A percentile compares a stretch with the other conserved stretches of the same genome.
These are phyloP conservation scores for Perca schrenkii DNA, from an alignment of 2,113 vertebrate genomes.

Conservation along the genomic window DNA sequence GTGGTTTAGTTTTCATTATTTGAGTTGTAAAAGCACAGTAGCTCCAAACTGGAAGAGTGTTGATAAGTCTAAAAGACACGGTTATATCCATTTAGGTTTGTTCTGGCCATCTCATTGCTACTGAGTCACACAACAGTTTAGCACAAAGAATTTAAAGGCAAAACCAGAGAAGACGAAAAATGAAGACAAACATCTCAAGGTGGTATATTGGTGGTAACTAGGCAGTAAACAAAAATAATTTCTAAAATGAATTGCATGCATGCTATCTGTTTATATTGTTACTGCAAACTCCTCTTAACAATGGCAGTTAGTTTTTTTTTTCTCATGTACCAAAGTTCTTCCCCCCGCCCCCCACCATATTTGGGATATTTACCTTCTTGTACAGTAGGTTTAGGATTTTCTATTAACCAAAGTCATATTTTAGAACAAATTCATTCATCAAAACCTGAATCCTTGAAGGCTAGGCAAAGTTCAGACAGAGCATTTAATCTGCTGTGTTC, in stretches of 20 bases:
- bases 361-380: neutral
- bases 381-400: neutral
- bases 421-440: neutral
- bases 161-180: neutral
- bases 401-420: neutral
- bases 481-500: neutral
- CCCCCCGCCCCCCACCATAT: neutral
- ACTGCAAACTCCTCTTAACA: neutral
- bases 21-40: neutral
- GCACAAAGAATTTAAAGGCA: neutral
- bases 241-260: neutral
- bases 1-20: neutral
- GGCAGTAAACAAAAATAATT: neutral
- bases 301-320: too few species aligned
- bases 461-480: too few species aligned
- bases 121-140: neutral
- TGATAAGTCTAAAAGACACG: neutral
- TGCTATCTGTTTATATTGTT: neutral
- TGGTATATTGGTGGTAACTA: neutral
- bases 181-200: neutral
- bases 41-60: neutral
- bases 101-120: neutral
- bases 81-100: neutral
- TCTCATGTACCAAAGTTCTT: neutral
- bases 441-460: neutral